Evolutionary conservation across 2,888 invertebrate species (phyloP).

Genomic region (Sialis lutaria): DNA sequence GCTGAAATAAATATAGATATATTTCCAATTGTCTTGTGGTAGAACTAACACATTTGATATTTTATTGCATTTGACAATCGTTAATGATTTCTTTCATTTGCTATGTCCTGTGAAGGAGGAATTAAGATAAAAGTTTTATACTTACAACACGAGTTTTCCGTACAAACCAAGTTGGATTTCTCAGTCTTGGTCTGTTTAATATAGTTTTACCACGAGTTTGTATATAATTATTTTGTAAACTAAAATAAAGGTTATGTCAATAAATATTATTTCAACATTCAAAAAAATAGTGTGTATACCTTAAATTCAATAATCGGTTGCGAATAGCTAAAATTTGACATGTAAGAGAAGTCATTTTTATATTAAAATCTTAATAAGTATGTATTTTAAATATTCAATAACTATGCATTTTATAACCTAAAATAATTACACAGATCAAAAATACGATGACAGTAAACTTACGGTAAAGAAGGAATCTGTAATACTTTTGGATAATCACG

Average conservation of each 20-base stretch:
- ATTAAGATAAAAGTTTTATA: constrained; percentile 9
- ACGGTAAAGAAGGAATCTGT: too few relatives aligned
- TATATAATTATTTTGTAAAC: constrained; percentile 9
- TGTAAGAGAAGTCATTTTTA: constrained; percentile 1
- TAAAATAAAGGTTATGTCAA: constrained; percentile 2
- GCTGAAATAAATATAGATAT: constrained; percentile 24
- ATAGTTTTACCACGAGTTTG: constrained; percentile 24
- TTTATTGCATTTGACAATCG: background rate
- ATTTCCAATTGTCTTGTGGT: background rate
- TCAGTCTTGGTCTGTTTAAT: constrained; percentile 33
- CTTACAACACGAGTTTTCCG: constrained; percentile 48
- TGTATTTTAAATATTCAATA: background rate
- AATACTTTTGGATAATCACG: too few relatives aligned
- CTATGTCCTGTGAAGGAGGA: too few relatives aligned
- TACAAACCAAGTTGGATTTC: constrained; percentile 57
- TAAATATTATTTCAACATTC: background rate
- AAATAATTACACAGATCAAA: too few relatives aligned
- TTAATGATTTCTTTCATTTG: too few relatives aligned
- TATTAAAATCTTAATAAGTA: background rate
- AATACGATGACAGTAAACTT: too few relatives aligned
- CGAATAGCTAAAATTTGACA: constrained; percentile 1
- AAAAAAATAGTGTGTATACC: background rate
- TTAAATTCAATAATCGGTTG: constrained; percentile 1
- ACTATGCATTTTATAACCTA: background rate
- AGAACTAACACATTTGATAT: constrained; percentile 3